Base-by-base conservation (phyloP, 2,797 vertebrate genomes). In the Synaphobranchus kaupii region DNA sequence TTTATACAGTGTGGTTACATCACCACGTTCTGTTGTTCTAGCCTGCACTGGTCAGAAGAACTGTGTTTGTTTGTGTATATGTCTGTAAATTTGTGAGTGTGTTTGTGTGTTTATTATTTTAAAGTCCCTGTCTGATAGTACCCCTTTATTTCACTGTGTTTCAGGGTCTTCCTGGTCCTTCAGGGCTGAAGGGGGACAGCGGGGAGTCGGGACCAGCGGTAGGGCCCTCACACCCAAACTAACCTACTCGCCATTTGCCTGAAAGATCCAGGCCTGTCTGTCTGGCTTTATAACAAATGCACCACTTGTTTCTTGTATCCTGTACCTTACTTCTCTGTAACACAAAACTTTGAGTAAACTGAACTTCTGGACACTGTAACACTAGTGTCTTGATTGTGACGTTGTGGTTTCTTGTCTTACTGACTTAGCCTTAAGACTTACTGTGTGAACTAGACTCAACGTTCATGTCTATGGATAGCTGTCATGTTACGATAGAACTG, bases 181-280 rank as follows among this genome's bases (percentile, higher is more conserved):
- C 95, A 76, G 98, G 98, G 13, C 89, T 99, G 87, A 99, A 99
- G 91, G 98, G 98, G 0, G 93, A 94, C 86, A 91, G 92, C 0
- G 98, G 98, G 90, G 97, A 98, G 1, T 88, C 94, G 91, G 98
- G 98, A 0, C 97, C 97, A 44, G 91, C 96, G 94, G 98, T 99
- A 93, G 31, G 96, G 92, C 47, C 39, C 7, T 83, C 81, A 83
- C 87, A 87, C 22, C 8, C 39, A 52, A 88, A 71, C 86, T 78
- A 39, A 20, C 47, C 86, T 31, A n/a, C 1, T 0, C 44, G 81
- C 48, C 17, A 0, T 56, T 20, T 87, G 13, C 66, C 63, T 83
- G 52, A 85, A 10, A 76, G 10, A 60, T 12, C 63, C 28, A 9
- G 63, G 22, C 56, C 47, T 54, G 25, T 58, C 54, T 80, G 2